Evolutionary conservation across 64 coral and sea anemone species (phyloP).

Genomic region (Acropora tenuis): DNA sequence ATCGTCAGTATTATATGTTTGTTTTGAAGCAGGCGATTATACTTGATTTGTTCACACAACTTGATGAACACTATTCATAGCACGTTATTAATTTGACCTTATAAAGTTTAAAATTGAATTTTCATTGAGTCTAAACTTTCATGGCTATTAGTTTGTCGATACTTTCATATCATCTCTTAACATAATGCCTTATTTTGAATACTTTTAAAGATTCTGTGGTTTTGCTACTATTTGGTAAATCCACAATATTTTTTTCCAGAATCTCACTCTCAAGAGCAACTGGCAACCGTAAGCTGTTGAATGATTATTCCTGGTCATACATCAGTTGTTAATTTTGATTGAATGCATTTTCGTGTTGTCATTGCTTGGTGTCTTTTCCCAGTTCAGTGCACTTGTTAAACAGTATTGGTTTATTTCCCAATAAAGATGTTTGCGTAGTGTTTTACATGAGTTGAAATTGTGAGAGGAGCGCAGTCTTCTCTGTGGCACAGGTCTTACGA

Average conservation of each 20-base stretch:
- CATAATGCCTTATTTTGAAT: no score
- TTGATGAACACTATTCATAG: no score
- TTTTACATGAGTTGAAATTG: background rate
- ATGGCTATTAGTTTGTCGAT: no score
- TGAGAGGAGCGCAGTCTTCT: background rate
- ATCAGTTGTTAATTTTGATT: background rate
- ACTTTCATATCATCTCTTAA: no score
- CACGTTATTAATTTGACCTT: no score
- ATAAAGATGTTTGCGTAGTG: background rate
- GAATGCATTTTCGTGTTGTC: no score
- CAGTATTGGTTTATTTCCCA: background rate
- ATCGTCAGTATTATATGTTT: no score
- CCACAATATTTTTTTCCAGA: constrained; percentile 14
- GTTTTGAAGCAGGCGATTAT: no score
- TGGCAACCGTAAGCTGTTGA: constrained; percentile 7
- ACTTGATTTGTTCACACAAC: no score
- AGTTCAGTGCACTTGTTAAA: background rate
- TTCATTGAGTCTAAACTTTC: no score
- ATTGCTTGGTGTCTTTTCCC: background rate
- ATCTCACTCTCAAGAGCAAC: background rate
- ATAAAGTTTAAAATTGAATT: no score
- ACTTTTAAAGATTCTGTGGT: no score
- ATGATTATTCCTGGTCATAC: background rate
- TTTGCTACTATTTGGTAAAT: background rate
- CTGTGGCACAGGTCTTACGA: background rate